Conservation (phyloP, 2,113 vertebrate species). For the Bungarus multicinctus region DNA sequence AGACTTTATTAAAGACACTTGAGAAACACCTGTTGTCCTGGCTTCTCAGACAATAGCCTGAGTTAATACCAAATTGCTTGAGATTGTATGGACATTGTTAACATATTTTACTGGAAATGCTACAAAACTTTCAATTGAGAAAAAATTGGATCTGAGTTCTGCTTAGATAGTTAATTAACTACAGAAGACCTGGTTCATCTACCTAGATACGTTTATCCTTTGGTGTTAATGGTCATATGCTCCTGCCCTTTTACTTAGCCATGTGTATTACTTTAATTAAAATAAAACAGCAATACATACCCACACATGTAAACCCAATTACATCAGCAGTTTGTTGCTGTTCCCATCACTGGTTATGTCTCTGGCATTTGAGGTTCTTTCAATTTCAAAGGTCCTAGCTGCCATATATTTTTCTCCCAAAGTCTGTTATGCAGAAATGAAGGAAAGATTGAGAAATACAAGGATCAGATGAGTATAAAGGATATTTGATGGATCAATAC, state of each 20-base stretch:
- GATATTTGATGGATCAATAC: neutral
- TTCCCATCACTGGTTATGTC: neutral
- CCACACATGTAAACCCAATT: neutral
- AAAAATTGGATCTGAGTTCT: neutral
- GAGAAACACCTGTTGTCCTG: neutral
- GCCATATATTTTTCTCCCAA: neutral
- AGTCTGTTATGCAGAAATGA: neutral
- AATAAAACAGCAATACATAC: neutral
- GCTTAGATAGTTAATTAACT: neutral
- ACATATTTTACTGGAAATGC: neutral
- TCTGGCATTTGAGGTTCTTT: neutral
- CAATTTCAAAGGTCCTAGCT: neutral
- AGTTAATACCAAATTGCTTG: neutral
- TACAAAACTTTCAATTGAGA: neutral
- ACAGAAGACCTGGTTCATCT: neutral
- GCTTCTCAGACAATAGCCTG: neutral
- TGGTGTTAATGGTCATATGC: neutral
- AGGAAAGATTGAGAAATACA: neutral
- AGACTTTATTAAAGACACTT: neutral
- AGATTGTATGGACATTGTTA: neutral
- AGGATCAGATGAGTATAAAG: neutral
- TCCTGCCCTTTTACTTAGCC: neutral
- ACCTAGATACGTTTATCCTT: neutral
- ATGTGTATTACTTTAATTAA: neutral
- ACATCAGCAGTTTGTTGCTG: neutral